Percentiles rank a stretch among this genome's conserved stretches.
Conservation (phyloP, 2,888 invertebrate genomes). For the Drosophila kanekoi region DNA sequence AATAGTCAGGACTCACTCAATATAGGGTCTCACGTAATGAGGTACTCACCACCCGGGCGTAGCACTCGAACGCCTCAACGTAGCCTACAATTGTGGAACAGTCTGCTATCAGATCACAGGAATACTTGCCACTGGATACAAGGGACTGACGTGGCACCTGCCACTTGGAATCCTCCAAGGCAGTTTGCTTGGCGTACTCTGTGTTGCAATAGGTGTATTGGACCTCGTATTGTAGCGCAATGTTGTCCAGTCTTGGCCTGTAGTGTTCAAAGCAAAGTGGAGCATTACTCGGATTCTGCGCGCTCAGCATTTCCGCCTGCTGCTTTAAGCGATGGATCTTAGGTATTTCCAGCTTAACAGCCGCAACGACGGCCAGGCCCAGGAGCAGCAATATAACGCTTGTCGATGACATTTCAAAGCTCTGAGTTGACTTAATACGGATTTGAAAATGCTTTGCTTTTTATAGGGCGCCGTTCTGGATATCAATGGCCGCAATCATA, state of each 20-base stretch:
- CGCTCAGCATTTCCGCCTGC: conserved; percentile 34
- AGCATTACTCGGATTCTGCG: conserved; percentile 23
- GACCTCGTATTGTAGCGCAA: conserved; percentile 20
- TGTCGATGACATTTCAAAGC: conserved; percentile 33
- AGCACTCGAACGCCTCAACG: conserved; percentile 52
- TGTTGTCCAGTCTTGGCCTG: conserved; percentile 26
- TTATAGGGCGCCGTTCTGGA: conserved; percentile 18
- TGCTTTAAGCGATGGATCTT: conserved; percentile 42
- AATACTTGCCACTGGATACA: background rate
- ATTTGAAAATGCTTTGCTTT: conserved; percentile 4
- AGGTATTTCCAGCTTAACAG: conserved; percentile 24
- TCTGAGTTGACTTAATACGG: conserved; percentile 8
- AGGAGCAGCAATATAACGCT: conserved; percentile 26
- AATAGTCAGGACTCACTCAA: too few species aligned
- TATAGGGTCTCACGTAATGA: too few species aligned
- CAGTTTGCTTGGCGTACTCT: background rate
- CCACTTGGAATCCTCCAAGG: conserved; percentile 19
- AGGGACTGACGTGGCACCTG: background rate
- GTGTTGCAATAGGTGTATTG: conserved; percentile 24
- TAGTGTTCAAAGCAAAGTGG: conserved; percentile 40
- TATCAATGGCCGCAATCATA: conserved; percentile 3
- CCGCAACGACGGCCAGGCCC: conserved; percentile 35
- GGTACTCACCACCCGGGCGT: conserved; percentile 42
- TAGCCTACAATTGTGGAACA: conserved; percentile 40
- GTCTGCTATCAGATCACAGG: conserved; percentile 31